Evolutionary conservation across 2,113 vertebrate genomes (phyloP), one percentile per base, ranked within the genome.

Genomic region (Paramormyrops kingsleyae): DNA sequence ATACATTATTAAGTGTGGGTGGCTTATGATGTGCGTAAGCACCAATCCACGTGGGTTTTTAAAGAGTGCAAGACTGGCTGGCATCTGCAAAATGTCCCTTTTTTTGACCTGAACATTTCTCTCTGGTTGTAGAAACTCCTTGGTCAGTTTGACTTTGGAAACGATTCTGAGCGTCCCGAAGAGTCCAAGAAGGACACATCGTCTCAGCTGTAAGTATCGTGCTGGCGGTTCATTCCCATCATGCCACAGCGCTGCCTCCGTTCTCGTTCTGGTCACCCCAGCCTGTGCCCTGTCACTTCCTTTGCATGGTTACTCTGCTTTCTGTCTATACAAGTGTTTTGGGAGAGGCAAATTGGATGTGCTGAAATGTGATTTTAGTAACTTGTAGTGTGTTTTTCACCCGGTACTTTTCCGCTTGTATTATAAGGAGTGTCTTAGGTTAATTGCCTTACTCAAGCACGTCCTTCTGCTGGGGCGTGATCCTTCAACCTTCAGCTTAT

Each of bases 101-200:
- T 47, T 44, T 46, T 84, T 84, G 44, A 46, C 42, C 44, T 84
- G 42, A 46, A 12, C 21, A 3, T 24, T 84, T 92, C 90, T 92
- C 42, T 66, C 39, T 89, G 90, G 3, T 91, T 93, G 8, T 92
- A 99, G 99, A 99, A 99, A 95, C 95, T 99, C 92, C 96, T 99
- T 94, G 99, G 99, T 92, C 97, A 98, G 87, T 99, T 99, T 96
- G 98, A 99, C 93, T 99, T 99, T 92, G 97, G 97, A 21, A 97
- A 97, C 89, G 98, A 99, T 91, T 95, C 97, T 89, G 97, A 98
- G 90, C 97, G 97, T 70, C 95, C 92, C 88, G 99, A 99, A 92
- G 98, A 99, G 70, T 94, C 97, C 77, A 99, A 99, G 94, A 99
- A 99, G 93, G 98, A 99, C 94, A 94, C 95, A 0, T 93, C 97